Evolutionary conservation across 2,113 vertebrate species (phyloP), one percentile per base, ranked within the genome.

Genomic region (Madoqua kirkii): DNA sequence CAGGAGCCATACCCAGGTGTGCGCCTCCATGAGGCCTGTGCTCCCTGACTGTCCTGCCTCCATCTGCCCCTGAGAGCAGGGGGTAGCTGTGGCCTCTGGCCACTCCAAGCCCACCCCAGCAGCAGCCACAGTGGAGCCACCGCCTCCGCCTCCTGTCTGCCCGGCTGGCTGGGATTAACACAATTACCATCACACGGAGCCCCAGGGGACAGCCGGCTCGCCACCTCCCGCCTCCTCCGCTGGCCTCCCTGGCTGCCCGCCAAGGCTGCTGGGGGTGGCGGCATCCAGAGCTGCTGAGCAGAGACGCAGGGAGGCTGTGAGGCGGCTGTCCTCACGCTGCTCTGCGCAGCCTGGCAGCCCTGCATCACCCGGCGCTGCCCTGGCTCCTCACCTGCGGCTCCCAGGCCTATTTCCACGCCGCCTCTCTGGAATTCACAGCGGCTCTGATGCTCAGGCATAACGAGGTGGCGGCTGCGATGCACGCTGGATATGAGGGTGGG

Each of bases 401-500:
- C 99, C 62, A 99, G 98, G 98, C 98, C 99, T 57, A 99, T 97
- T 17, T 99, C 99, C 31, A 99, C 95, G 19, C 95, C 96, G 96
- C 89, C 98, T 95, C 98, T 99, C 98, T 98, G 99, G 99, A 99
- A 99, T 94, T 99, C 99, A 40, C 99, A 99, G 98, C 99, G 99
- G 98, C 99, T 99, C 98, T 99, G 99, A 98, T 98, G 99, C 98
- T 99, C 99, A 45, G 99, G 99, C 99, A 99, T 99, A 96, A 99
- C 99, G 99, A 99, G 99, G 98, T 99, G 99, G 97, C 99, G 99
- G 98, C 99, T 99, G 98, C 99, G 99, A 96, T 99, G 99, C 97
- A 99, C 99, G 97, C 98, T 99, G 99, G 99, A 99, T 98, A 99
- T 99, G 99, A 99, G 99, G 97, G 99, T 99, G 96, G 99, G 99